Conservation (phyloP, 2,888 invertebrate genomes). For the Campoplex nolae region DNA sequence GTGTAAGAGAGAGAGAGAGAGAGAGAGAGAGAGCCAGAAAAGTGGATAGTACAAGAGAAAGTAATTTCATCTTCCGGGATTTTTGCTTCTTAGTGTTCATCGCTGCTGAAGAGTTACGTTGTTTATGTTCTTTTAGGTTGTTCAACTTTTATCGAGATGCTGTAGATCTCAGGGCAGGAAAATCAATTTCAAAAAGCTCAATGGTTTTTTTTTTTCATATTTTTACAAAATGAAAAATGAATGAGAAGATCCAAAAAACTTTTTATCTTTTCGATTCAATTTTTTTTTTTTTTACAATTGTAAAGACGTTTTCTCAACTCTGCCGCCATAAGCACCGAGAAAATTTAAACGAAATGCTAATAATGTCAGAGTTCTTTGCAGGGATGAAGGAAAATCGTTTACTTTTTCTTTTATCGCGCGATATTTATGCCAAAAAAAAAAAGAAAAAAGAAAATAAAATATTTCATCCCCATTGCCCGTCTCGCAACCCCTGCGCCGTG, state of each 20-base stretch:
- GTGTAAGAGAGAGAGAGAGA: conserved; percentile 10
- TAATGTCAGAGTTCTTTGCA: background rate
- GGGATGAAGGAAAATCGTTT: background rate
- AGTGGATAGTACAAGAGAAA: conserved; percentile 25
- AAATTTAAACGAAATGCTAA: background rate
- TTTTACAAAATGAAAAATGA: background rate
- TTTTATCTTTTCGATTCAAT: background rate
- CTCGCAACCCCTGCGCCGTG: conserved; percentile 54
- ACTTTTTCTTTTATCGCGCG: background rate
- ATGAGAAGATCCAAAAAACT: background rate
- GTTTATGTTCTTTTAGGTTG: conserved; percentile 18
- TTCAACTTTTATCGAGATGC: background rate
- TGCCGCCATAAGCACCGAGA: background rate
- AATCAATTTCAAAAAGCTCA: background rate
- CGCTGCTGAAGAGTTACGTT: background rate
- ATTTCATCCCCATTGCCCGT: conserved; percentile 28
- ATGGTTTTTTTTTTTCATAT: background rate
- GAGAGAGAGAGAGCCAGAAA: conserved; percentile 19
- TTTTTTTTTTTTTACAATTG: background rate
- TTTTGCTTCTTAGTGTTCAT: conserved; percentile 15
- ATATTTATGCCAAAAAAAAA: conserved; percentile 5
- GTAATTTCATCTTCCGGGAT: conserved; percentile 32
- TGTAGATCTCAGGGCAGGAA: background rate
- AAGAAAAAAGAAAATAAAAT: background rate
- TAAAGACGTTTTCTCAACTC: background rate